phyloP scores from a whole-genome alignment of 2,888 invertebrate genomes.

The Phragmatobia fuliginosa region DNA sequence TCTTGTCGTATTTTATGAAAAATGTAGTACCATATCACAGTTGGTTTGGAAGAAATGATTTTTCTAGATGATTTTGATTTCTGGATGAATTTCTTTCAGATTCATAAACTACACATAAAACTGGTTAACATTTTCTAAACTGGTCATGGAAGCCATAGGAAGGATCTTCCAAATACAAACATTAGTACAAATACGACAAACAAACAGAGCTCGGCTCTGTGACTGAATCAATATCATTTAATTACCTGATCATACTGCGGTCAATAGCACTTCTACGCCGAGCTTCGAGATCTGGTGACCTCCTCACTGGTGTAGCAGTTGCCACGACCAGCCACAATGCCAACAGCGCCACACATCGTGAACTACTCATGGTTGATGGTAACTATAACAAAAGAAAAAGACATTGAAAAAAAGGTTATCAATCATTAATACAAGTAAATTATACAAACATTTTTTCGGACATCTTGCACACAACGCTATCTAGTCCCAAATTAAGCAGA shows the following conservation, averaged over 20 bases:
- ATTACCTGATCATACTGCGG: conserved; percentile 77
- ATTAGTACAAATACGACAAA: no score
- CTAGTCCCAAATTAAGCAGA: no score
- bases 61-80: background rate
- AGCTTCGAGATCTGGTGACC: conserved; percentile 78
- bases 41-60: background rate
- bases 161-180: background rate
- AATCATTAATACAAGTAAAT: conserved; percentile 7
- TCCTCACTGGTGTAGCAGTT: conserved; percentile 71
- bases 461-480: no score
- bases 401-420: background rate
- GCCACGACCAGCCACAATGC: conserved; percentile 68
- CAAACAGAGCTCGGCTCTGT: no score
- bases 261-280: conserved; percentile 81
- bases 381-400: conserved; percentile 33
- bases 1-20: no score
- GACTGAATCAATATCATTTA: background rate
- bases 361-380: conserved; percentile 60
- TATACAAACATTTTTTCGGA: no score
- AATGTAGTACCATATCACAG: no score
- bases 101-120: no score
- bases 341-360: conserved; percentile 63
- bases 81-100: no score
- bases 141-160: background rate
- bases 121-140: background rate